Evolutionary conservation across 2,797 vertebrate genomes (phyloP), one percentile per base, ranked within the genome.

Genomic region (Synanceia verrucosa): DNA sequence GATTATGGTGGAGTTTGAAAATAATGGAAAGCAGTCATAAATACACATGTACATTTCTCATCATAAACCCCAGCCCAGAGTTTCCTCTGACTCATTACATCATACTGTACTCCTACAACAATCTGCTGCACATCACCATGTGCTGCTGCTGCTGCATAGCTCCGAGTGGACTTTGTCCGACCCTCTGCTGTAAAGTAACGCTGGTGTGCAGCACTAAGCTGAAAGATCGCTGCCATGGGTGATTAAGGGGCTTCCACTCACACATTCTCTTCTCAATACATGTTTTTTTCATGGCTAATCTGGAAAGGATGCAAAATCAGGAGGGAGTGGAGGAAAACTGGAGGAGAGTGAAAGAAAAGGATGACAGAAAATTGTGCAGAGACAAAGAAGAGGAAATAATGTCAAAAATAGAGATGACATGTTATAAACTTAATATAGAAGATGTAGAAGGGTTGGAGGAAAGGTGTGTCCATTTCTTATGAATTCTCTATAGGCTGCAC

Each of bases 401-500:
- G 41, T 24, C 2, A 36, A 29, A 68, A 74, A 56, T 5, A 48
- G 28, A 33, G 21, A 36, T 23, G 55, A 47, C 9, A 48, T 57
- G 31, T 51, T 16, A 6, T n/a, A 9, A 62, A 50, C 6, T 19
- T 26, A 56, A 26, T 46, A 55, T 6, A 65, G 65, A 70, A 58
- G 3, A 70, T 50, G 48, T 52, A 75, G 62, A 48, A 26, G 19
- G 41, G 50, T 18, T 0, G 19, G 64, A 57, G 62, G 34, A 65
- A 83, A 89, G 88, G 86, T 84, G 90, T 88, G 89, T 84, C 81
- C 57, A 6, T 65, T 66, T 84, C 67, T 86, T 76, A 24, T 72
- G 46, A 88, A 80, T 75, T 59, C 72, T 73, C 79, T 31, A 48
- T 65, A 78, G 78, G 65, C 72, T 76, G 69, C 80, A 88, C 71